Percentiles rank a stretch among this genome's conserved stretches.
phyloP scores from a whole-genome alignment of 2,888 invertebrate genomes.

The Amaurobius ferox region DNA sequence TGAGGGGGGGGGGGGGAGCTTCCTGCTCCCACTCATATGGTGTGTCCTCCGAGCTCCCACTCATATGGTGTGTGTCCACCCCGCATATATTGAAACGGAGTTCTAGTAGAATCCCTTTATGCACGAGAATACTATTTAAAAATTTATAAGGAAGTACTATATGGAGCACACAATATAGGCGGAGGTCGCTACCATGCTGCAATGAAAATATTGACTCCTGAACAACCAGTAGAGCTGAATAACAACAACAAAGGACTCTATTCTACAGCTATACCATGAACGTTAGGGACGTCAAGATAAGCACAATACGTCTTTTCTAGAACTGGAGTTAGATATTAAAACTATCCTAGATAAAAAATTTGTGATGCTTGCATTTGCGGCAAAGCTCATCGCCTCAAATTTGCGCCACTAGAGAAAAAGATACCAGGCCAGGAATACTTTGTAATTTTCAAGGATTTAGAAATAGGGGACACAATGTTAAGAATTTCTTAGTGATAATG shows the following conservation, averaged over 20 bases:
- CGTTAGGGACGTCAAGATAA: slow-evolving; percentile 27
- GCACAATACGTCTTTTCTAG: background rate
- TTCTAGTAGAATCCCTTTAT: too few species aligned
- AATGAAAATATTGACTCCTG: slow-evolving; percentile 18
- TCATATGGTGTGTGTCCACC: too few species aligned
- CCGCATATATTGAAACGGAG: too few species aligned
- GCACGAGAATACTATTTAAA: slow-evolving; percentile 23
- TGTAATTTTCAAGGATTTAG: background rate
- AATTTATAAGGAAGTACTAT: background rate
- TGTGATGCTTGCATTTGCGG: background rate
- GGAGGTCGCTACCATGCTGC: slow-evolving; percentile 26
- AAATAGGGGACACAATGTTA: background rate
- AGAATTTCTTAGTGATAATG: too few species aligned
- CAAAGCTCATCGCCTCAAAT: background rate
- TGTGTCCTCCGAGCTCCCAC: too few species aligned
- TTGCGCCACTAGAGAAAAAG: background rate
- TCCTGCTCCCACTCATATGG: too few species aligned
- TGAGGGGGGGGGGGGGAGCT: too few species aligned
- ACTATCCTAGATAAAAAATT: background rate
- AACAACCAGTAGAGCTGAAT: slow-evolving; percentile 4
- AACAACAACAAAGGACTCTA: background rate
- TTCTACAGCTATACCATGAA: slow-evolving; percentile 18
- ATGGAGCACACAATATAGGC: slow-evolving; percentile 19
- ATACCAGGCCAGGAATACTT: background rate
- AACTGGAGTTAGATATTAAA: slow-evolving; percentile 2